Percentiles rank a stretch among this genome's conserved stretches.
Conservation (phyloP, 2,888 invertebrate genomes). For the Rhorus exstirpatorius region DNA sequence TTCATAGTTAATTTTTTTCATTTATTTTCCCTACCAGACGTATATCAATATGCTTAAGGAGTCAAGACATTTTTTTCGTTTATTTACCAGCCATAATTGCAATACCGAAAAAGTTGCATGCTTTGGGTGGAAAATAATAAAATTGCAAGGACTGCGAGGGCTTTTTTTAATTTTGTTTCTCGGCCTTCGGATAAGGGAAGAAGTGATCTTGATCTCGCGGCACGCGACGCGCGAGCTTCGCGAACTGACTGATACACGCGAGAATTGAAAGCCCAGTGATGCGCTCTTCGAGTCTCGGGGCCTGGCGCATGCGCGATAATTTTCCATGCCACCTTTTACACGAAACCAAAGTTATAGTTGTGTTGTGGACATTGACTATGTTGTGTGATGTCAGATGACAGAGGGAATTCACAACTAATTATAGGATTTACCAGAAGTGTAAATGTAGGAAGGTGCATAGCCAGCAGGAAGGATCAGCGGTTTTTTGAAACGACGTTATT, state of each 20-base stretch:
- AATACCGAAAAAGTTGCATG: too few relatives aligned
- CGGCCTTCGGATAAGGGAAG: not conserved
- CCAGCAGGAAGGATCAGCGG: too few relatives aligned
- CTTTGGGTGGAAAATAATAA: too few relatives aligned
- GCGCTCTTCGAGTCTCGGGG: constrained; percentile 8
- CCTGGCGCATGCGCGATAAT: constrained; percentile 70
- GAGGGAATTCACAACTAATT: constrained; percentile 3
- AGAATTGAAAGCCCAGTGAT: constrained; percentile 63
- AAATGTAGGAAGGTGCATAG: too few relatives aligned
- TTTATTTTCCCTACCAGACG: too few relatives aligned
- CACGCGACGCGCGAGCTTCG: constrained; percentile 72
- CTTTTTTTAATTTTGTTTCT: constrained; percentile 41
- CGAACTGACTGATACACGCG: constrained; percentile 73
- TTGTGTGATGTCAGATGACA: not conserved
- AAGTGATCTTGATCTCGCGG: constrained; percentile 7
- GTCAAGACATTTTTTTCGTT: too few relatives aligned
- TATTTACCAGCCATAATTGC: too few relatives aligned
- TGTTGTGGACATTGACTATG: not conserved
- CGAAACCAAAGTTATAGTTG: constrained; percentile 19
- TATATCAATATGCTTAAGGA: too few relatives aligned
- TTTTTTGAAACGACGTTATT: too few relatives aligned
- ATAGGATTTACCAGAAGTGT: too few relatives aligned
- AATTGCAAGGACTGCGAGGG: too few relatives aligned
- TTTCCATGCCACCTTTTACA: constrained; percentile 13
- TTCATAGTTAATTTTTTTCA: too few relatives aligned